A percentile compares a stretch with the other conserved stretches of the same genome.
Evolutionary conservation across 2,113 vertebrate genomes (phyloP).

Genomic region (Donacobius atricapilla): DNA sequence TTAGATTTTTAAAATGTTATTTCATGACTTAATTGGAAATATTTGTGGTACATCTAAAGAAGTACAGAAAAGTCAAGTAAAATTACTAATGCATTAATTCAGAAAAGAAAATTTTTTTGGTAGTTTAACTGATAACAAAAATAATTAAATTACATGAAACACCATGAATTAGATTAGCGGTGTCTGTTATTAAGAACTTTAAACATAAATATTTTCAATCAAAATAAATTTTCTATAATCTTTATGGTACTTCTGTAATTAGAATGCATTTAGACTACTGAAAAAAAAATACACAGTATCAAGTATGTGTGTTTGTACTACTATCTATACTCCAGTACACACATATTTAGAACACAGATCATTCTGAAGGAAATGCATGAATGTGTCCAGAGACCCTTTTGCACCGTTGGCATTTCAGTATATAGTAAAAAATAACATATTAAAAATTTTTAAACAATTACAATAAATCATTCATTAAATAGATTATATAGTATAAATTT

Average conservation of each 20-base stretch:
- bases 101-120: neutral
- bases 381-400: neutral
- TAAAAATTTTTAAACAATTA: neutral
- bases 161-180: neutral
- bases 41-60: neutral
- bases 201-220: neutral
- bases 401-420: neutral
- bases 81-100: neutral
- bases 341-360: neutral
- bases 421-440: neutral
- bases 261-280: neutral
- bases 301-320: neutral
- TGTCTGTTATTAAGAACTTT: neutral
- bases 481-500: neutral
- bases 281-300: neutral
- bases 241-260: neutral
- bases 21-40: neutral
- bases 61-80: neutral
- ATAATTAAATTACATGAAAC: neutral
- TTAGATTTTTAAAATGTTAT: neutral
- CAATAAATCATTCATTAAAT: neutral
- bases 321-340: neutral
- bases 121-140: neutral
- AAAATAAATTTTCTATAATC: neutral
- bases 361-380: neutral